A percentile compares a stretch with the other conserved stretches of the same genome.
Evolutionary conservation across 2,113 vertebrate genomes (phyloP).

Genomic region (Seriola rivoliana): DNA sequence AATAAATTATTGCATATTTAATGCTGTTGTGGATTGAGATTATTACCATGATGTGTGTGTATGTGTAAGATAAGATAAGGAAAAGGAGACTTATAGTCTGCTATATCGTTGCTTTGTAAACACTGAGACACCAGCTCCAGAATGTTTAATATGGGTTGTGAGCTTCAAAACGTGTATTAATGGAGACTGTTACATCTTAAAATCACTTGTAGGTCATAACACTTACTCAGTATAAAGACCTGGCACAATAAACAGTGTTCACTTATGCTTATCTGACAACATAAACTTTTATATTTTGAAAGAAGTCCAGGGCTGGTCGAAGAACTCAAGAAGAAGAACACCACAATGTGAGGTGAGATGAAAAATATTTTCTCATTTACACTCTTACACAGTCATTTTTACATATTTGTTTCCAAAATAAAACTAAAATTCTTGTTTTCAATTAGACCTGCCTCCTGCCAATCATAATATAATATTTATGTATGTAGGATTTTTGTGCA

Average conservation of each 20-base stretch:
- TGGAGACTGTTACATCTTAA: not conserved
- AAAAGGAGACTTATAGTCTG: not conserved
- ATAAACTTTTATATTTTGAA: not conserved
- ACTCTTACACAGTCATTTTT: not conserved
- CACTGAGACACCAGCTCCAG: not conserved
- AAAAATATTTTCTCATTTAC: not conserved
- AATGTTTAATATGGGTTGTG: not conserved
- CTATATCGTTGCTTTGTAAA: not conserved
- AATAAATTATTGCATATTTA: not conserved
- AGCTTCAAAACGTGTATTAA: no score
- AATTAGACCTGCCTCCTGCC: slow-evolving; percentile 6
- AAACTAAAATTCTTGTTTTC: slow-evolving; percentile 19
- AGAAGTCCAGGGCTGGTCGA: not conserved
- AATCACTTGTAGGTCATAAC: not conserved
- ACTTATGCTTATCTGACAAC: no score
- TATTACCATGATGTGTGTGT: not conserved
- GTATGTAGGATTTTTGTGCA: not conserved
- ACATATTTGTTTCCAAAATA: slow-evolving; percentile 14
- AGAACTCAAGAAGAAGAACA: no score
- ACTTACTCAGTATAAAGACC: no score
- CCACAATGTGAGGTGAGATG: not conserved
- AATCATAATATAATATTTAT: not conserved
- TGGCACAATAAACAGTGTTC: not conserved
- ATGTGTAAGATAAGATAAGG: not conserved
- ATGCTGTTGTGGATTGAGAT: not conserved